Conservation (phyloP, 2,113 vertebrate genomes). For the Aplodontia rufa region DNA sequence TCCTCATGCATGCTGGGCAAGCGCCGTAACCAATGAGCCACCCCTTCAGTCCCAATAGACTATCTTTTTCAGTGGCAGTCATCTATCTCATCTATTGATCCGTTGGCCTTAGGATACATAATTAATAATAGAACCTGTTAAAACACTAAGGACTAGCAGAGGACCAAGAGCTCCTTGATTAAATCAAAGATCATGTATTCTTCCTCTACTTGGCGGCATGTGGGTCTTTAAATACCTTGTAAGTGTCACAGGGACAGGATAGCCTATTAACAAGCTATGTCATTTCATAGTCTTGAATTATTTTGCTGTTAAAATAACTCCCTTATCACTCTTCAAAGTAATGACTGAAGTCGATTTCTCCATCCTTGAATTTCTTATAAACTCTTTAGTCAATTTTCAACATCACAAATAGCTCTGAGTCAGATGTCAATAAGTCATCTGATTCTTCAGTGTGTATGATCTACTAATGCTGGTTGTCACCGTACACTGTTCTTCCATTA, state of each 20-base stretch:
- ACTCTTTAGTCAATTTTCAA: background rate
- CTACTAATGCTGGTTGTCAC: background rate
- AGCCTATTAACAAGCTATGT: background rate
- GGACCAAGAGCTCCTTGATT: background rate
- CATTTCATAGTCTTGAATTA: constrained; percentile 13
- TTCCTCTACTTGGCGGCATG: background rate
- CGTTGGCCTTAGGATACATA: background rate
- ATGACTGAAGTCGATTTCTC: background rate
- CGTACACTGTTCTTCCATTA: background rate
- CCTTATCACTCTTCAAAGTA: constrained; percentile 1
- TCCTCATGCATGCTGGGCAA: too few species aligned
- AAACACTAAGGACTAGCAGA: background rate
- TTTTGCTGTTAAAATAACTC: background rate
- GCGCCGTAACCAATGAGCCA: too few species aligned
- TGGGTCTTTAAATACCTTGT: background rate
- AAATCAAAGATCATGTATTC: background rate
- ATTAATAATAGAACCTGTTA: background rate
- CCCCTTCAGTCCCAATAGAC: too few species aligned
- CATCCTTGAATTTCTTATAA: background rate
- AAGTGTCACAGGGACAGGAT: background rate
- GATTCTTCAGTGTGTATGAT: background rate
- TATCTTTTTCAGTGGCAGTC: background rate
- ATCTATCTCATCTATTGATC: background rate
- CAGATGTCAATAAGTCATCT: background rate
- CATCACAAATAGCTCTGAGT: background rate